Base-by-base conservation (phyloP, 2,888 invertebrate genomes). In the Gibbula magus region DNA sequence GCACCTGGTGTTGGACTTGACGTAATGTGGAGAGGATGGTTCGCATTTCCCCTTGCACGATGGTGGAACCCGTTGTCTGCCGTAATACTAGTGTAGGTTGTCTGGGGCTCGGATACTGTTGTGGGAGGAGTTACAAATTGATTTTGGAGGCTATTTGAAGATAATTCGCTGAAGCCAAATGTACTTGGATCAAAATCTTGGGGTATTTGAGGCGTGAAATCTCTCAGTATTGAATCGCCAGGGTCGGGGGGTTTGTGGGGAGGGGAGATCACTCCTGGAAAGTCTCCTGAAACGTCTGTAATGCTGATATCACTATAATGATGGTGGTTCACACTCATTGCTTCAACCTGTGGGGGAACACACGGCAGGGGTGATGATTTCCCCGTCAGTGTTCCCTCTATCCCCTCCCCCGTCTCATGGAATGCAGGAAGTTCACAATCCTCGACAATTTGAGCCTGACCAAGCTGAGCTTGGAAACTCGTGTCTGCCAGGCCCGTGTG, bases 291-390 rank as follows among this genome's bases (percentile, higher is more conserved):
- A 25, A 54, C 32, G 35, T 54, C 75, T 35, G 75, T 54, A 35
- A 75, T 35, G 35, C 75, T 54, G 75, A 75, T 75, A 32, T 75
- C 75, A 54, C 75, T 75, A 20, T 75, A 75, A 7, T 75, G 75
- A 18, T 45, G 74, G 52, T 74, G 74, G 16, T 51, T 39, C 20
- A 52, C 32, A 1, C 54, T 32, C 10, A 54, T 29, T n/a, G 29
- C 32, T 20, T 32, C 25, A n/a, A 53, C 53, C 8, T 8, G 16
- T n/a, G 54, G 16, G 10, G 22, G 32, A 13, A 32, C 32, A 45
- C 45, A 10, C 16, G 70, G 70, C 25, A 56, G 16, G 1, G 56
- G 25, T 10, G 20, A 20, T n/a, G 32, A 29, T 35, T 70, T 70
- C 2, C 10, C 39, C 70, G 35, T 70, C 4, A 18, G 70, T n/a